Base-by-base conservation (phyloP, 2,888 invertebrate genomes). In the Leptinotarsa peninsularis region DNA sequence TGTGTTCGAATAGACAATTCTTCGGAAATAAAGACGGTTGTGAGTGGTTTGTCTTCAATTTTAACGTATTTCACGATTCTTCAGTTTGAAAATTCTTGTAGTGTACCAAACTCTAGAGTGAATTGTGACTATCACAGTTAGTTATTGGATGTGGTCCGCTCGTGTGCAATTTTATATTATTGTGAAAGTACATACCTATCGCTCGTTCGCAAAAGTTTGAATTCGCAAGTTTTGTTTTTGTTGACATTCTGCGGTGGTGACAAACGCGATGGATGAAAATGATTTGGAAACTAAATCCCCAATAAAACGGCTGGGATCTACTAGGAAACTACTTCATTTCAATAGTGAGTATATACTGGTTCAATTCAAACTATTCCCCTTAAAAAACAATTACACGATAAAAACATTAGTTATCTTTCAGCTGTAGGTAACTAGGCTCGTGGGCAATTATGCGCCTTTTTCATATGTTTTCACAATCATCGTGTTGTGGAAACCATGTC, bases 221-320 rank as follows among this genome's bases (percentile, higher is more conserved):
- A 63, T 63, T 63, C 63, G n/a, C 63, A 43, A 63, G 63, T 63
- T 63, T 63, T 63, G 63, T 63, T 63, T 43, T 63, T 63, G 63
- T 63, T 63, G 63, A 63, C 63, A 63, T 63, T 63, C 43, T 63
- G 63, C n/a, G n/a, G 63, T 63, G 63, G 63, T 63, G 43, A 33
- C 43, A 43, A 63, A 63, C 63, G 83, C 76, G 72, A 92, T 94
- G 91, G 94, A 94, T 89, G 94, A 94, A 86, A 93, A 93, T 85
- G 94, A 94, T 84, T 90, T 91, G 87, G 94, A 94, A 89, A 90
- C 93, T 80, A 94, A 94, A 86, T 94, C 94, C 81, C 94, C 95
- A 68, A 94, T 95, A 89, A 93, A 93, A 88, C 90, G 95, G 77
- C 91, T 95, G 80, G 95, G 95, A 84, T 95, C 95, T 80, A 94